Base-by-base conservation (phyloP, 1,140 invertebrate species). In the Ruditapes philippinarum region DNA sequence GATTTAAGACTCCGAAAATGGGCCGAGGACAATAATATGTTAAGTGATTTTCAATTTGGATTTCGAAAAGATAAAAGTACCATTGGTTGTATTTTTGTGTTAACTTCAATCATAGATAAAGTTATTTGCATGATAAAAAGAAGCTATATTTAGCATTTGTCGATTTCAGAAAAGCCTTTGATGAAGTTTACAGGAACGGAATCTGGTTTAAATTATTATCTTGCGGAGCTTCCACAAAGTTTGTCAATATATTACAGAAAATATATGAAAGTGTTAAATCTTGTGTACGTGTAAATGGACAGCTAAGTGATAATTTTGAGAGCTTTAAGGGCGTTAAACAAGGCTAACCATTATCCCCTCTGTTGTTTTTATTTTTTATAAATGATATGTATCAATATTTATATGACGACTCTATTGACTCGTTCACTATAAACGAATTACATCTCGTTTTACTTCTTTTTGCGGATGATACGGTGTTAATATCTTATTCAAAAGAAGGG, bases 11-110 rank as follows among this genome's bases (percentile, higher is more conserved):
- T 68, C 5, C 65, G 4, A 5, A 68, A 68, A 33, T 68, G 65
- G 31, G 28, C 36, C n/a, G 31, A 68, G 33, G 33, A 28, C 22
- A 68, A 87, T 40, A 38, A 81, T 22, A 49, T 68, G 25, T 54
- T 90, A 28, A 31, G 25, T 19, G 45, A 79, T 40, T 62, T 42
- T 38, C 88, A 89, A 54, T 86, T 60, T 74, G 74, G 54, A n/a
- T 81, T 87, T 74, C 7, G 60, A 31, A 42, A 60, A 25, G 28
- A 40, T 19, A 33, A 40, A 19, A 65, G 73, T n/a, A 74, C 74
- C 2, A 25, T 68, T 38, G 65, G 33, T 68, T 25, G 65, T 5
- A 38, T 33, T 31, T 68, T 68, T 68, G 65, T 38, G 31, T 68
- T 68, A 68, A 68, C 11, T 38, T 36, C 36, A 12, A 36, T 68